Evolutionary conservation across 64 coral and sea anemone genomes (phyloP), one percentile per base, ranked within the genome.

Genomic region (Pocillopora damicornis): DNA sequence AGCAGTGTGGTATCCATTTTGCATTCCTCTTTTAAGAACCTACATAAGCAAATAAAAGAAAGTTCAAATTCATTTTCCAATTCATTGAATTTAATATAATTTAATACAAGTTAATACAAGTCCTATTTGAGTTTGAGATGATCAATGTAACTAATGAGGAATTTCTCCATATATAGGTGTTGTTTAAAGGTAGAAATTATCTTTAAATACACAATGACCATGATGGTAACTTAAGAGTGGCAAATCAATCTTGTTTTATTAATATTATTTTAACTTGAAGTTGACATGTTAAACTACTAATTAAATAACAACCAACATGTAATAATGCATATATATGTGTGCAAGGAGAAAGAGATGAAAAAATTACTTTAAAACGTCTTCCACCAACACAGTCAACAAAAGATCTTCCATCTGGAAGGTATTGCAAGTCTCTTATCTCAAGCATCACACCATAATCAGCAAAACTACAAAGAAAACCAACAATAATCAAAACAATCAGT

Each of bases 391-490:
- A 95, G 71, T 87, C 66, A 15, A 94, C 45, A 4, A 98, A 89
- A 22, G 96, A 98, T 22, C 92, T 76, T 67, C 96, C 96, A 92
- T 98, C 96, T 25, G 93, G 38, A 34, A 98, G 58, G 51, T 90
- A 90, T 1, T 89, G 82, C 37, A 98, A 67, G 37, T 90, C 82
- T 17, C 65, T 67, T 30, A 98, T 95, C 79, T 94, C 93, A 45
- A 98, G 63, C 67, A 98, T 87, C 20, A 90, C 91, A 23, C 96
- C 96, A 80, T 74, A 91, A 35, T 98, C 93, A 22, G 84, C 86
- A 95, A 94, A 98, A 17, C 92, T 94, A 80, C 22, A 89, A 90
- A 14, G 36, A 35, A 59, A 75, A 63, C 34, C 75, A 11, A 10
- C 9, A 4, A 35, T 16, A 38, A 77, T 15, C n/a, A 64, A 51